Base-by-base conservation (phyloP, 2,797 vertebrate genomes). In the Acanthis flammea region DNA sequence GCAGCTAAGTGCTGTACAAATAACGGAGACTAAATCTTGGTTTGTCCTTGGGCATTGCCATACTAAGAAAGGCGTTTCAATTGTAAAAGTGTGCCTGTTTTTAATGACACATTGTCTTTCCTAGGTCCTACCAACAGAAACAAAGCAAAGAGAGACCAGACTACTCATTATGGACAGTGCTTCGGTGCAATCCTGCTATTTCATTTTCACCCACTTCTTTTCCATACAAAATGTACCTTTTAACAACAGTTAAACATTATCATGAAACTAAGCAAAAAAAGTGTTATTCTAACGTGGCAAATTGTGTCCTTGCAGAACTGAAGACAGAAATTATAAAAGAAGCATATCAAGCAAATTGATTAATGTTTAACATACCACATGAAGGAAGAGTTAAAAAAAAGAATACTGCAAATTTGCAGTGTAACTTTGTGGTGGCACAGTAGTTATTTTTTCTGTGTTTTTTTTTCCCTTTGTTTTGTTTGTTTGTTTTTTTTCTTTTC, bases 51-150 rank as follows among this genome's bases (percentile, higher is more conserved):
- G 62, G 35, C n/a, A 81, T 66, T 85, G 28, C 60, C 47, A 41
- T 54, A 95, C 54, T 48, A 91, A 91, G 83, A 94, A 91, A 82
- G 16, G 14, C 30, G 54, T 89, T 91, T 94, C 87, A 62, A 25
- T 81, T 12, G 2, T 87, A 89, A 95, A 82, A 75, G 75, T 82
- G 44, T 70, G 28, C 48, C 48, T 70, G 21, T 50, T 84, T 41
- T 55, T 70, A 89, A 66, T 54, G 50, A 82, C 25, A 66, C 23
- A 37, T 70, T 91, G 76, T 79, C 67, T 94, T 88, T 83, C 39
- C 44, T 65, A 65, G 21, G 41, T 68, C 33, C 31, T 82, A 82
- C 45, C 45, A 70, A 67, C 37, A 61, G 18, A 91, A 92, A 81
- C 28, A 78, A 91, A 92, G 41, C 39, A 79, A 80, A 57, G 28